A percentile compares a stretch with the other conserved stretches of the same genome.
phyloP scores from a whole-genome alignment of 2,113 vertebrate genomes.

The Octodon degus region DNA sequence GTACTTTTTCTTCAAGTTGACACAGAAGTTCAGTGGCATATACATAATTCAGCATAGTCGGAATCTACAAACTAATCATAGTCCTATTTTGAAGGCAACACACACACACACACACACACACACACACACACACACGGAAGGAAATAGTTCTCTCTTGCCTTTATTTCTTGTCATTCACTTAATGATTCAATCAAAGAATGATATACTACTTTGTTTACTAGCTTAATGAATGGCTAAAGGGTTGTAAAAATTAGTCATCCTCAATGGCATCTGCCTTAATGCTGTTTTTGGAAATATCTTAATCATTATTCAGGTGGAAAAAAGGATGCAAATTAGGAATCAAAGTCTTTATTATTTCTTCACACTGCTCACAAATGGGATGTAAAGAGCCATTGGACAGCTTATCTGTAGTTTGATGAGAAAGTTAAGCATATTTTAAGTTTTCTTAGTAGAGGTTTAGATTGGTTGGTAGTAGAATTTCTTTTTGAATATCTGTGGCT shows the following conservation, averaged over 20 bases:
- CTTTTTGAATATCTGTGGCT: constrained; percentile 17
- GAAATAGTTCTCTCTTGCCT: neutral
- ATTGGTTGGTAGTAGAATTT: neutral
- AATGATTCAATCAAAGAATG: neutral
- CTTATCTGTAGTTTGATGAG: constrained; percentile 43
- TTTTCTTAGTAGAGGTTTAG: constrained; percentile 11
- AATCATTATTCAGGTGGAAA: constrained; percentile 52
- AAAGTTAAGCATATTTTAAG: constrained; percentile 37
- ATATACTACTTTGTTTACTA: neutral
- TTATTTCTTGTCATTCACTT: neutral
- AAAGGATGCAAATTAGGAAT: constrained; percentile 68
- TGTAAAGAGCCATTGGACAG: constrained; percentile 30
- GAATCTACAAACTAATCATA: neutral
- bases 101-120: accelerated
- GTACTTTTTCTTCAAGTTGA: neutral
- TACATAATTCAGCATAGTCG: neutral
- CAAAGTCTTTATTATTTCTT: constrained; percentile 65
- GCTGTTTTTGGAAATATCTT: neutral
- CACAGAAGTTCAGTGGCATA: neutral
- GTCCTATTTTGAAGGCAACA: neutral
- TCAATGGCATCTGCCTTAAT: constrained; percentile 51
- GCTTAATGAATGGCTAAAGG: constrained; percentile 2
- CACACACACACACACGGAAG: neutral
- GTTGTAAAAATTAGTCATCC: constrained; percentile 38
- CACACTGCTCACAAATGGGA: constrained; percentile 70